Evolutionary conservation across 2,113 vertebrate species (phyloP).

Genomic region (Pyxicephalus adspersus): DNA sequence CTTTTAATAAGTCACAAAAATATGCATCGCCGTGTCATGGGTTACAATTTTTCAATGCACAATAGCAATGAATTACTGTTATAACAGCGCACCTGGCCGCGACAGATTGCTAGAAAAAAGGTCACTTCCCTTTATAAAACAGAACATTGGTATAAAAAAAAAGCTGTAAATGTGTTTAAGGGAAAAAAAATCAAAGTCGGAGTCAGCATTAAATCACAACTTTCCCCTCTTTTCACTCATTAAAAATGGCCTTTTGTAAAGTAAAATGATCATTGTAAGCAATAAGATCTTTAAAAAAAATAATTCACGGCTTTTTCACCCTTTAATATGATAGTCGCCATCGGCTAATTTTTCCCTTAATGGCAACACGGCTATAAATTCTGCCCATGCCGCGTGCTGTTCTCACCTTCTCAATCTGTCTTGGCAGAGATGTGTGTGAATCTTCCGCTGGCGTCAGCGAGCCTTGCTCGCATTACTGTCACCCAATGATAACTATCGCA

Average conservation of each 20-base stretch:
- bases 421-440: constrained; percentile 15
- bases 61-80: constrained; percentile 75
- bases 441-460: neutral
- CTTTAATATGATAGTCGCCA: constrained; percentile 88
- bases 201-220: constrained; percentile 84
- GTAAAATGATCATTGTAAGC: constrained; percentile 90
- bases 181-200: constrained; percentile 77
- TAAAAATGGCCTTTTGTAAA: constrained; percentile 90
- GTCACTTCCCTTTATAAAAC: constrained; percentile 83
- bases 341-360: constrained; percentile 88
- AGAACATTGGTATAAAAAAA: constrained; percentile 81
- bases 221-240: constrained; percentile 85
- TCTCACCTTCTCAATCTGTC: constrained; percentile 64
- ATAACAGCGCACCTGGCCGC: constrained; percentile 79
- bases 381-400: constrained; percentile 67
- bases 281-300: constrained; percentile 90
- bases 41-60: neutral
- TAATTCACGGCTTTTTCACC: constrained; percentile 90
- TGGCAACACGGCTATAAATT: constrained; percentile 85
- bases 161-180: constrained; percentile 81
- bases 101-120: constrained; percentile 78
- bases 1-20: too few relatives aligned
- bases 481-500: neutral
- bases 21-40: too few relatives aligned
- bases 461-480: too few relatives aligned